phyloP scores from a whole-genome alignment of 37 sponge, comb jelly and placozoan genomes.

The Beroe forskalii region DNA sequence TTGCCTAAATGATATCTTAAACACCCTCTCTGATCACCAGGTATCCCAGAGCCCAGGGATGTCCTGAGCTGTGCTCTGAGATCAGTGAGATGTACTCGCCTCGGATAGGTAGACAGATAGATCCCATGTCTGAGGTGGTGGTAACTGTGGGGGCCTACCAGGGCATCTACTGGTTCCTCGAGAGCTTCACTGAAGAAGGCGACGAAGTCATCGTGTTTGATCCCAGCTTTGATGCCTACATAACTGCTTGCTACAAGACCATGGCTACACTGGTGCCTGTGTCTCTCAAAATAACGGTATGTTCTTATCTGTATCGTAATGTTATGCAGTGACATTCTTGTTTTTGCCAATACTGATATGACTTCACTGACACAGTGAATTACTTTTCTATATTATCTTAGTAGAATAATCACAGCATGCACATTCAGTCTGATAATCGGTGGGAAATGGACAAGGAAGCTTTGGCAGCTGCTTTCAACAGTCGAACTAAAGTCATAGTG shows the following conservation, averaged over 20 bases:
- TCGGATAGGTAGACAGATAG: not conserved
- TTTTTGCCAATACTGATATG: too few species aligned
- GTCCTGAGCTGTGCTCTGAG: not conserved
- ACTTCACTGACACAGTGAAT: too few species aligned
- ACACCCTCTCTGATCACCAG: not conserved
- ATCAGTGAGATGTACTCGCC: not conserved
- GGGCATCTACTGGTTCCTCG: conserved; percentile 16
- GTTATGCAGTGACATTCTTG: too few species aligned
- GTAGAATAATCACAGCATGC: too few species aligned
- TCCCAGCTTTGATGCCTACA: conserved; percentile 31
- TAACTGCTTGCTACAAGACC: not conserved
- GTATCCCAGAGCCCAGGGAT: conserved; percentile 29
- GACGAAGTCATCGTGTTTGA: conserved; percentile 54
- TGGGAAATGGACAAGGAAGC: conserved; percentile 22
- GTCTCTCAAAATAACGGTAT: not conserved
- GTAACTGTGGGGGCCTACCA: conserved; percentile 19
- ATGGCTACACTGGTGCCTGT: not conserved
- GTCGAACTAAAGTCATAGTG: conserved; percentile 3
- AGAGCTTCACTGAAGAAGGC: not conserved
- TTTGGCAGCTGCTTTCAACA: not conserved
- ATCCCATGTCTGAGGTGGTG: not conserved
- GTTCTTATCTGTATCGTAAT: too few species aligned
- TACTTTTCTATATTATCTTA: too few species aligned
- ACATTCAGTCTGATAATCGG: not conserved
- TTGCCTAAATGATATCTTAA: too few species aligned